Conservation (phyloP, 2,888 invertebrate species). For the Cheilosia scutellata region DNA sequence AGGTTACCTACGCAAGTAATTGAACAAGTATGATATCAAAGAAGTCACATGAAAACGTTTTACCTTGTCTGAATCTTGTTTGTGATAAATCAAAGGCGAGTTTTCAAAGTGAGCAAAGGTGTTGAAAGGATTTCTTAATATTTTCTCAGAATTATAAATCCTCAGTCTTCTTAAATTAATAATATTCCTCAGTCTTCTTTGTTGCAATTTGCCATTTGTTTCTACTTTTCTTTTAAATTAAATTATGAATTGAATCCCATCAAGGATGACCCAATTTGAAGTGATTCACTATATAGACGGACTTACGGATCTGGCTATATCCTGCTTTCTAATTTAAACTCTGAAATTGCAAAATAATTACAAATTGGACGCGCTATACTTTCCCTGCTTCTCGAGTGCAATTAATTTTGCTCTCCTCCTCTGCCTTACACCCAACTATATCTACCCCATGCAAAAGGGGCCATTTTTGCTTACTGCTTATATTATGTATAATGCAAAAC, state of each 20-base stretch:
- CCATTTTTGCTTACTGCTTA: constrained; percentile 43
- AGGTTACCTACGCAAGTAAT: too few species aligned
- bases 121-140: too few species aligned
- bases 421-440: not conserved
- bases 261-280: constrained; percentile 37
- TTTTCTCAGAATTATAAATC: not conserved
- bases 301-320: not conserved
- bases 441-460: not conserved
- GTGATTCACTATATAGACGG: not conserved
- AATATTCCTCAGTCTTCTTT: not conserved
- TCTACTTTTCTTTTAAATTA: constrained; percentile 1
- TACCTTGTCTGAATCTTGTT: too few species aligned
- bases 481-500: constrained; percentile 58
- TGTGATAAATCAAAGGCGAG: too few species aligned
- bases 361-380: constrained; percentile 14
- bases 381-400: constrained; percentile 17
- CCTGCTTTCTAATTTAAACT: constrained; percentile 12
- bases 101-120: too few species aligned
- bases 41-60: too few species aligned
- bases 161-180: not conserved
- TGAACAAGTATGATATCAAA: too few species aligned
- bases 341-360: constrained; percentile 35
- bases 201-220: not conserved
- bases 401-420: constrained; percentile 21
- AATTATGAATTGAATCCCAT: constrained; percentile 32